Percentiles rank a stretch among this genome's conserved stretches.
Conservation (phyloP, 35 echinoderm and acorn worm species). For the Amphiura filiformis region DNA sequence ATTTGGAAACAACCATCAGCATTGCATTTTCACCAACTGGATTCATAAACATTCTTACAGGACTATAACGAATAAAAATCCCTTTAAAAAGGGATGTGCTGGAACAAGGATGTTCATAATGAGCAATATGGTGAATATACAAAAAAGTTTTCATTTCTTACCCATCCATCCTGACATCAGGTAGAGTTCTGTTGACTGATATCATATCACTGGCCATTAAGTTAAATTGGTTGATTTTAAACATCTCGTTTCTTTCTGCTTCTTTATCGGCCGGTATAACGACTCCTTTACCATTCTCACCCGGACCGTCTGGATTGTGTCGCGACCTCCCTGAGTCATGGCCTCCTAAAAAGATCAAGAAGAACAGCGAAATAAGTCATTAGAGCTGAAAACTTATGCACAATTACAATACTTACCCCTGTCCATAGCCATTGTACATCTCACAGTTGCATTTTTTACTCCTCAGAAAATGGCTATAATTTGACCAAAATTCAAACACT, state of each 20-base stretch:
- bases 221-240: slow-evolving; percentile 95
- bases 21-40: too few relatives aligned
- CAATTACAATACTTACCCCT: too few relatives aligned
- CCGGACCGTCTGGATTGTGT: slow-evolving; percentile 76
- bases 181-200: slow-evolving; percentile 81
- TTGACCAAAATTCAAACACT: too few relatives aligned
- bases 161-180: slow-evolving; percentile 95
- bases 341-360: slow-evolving; percentile 35
- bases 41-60: too few relatives aligned
- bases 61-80: too few relatives aligned
- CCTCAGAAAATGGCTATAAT: too few relatives aligned
- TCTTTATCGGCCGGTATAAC: slow-evolving; percentile 85
- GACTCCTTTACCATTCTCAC: slow-evolving; percentile 93
- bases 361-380: background rate
- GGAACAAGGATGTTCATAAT: too few relatives aligned
- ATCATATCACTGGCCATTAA: slow-evolving; percentile 95
- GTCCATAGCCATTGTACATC: too few relatives aligned
- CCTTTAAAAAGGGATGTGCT: too few relatives aligned
- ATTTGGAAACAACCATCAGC: too few relatives aligned
- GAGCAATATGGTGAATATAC: too few relatives aligned
- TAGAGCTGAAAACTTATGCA: background rate
- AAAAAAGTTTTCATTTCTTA: slow-evolving; percentile 54
- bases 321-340: slow-evolving; percentile 40
- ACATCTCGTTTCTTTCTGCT: slow-evolving; percentile 79
- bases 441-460: too few relatives aligned